Base-by-base conservation (phyloP, 2,888 invertebrate species). In the Morinoia aosen region DNA sequence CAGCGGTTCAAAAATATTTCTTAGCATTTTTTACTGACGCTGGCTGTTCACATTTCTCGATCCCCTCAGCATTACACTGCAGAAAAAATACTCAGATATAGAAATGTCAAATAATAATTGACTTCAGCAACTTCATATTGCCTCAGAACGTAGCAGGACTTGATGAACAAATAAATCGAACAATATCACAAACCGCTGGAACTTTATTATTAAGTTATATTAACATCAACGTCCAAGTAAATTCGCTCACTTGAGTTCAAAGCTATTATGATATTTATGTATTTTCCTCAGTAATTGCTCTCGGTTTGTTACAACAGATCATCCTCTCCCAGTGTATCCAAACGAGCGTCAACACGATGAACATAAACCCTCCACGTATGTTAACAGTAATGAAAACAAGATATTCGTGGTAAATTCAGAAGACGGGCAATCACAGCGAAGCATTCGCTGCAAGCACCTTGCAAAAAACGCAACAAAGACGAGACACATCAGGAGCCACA, bases 381-480 rank as follows among this genome's bases (percentile, higher is more conserved):
- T 48, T 48, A 76, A 76, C 76, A 33, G 1, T 8, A 8, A 10
- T 19, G 76, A 76, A 33, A 76, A 76, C 25, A 76, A 76, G 76
- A 76, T 33, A 76, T 10, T 33, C 76, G 76, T 25, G 25, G 25
- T 76, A 76, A 76, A 19, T 76, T 76, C 76, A 33, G 76, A 16
- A 76, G 33, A 76, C 76, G 8, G 33, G 76, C 76, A 76, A 76
- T 76, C 76, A 76, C 76, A 7, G 76, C 76, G 76, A 76, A 33
- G 76, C 76, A 76, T 76, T 76, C 76, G 25, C 76, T 76, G 76
- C 76, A 76, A 76, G 76, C 76, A 76, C 76, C 76, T 76, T 16
- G 33, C 25, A 76, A 76, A 76, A 76, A 76, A 33, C 76, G 76
- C 76, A 76, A 76, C 76, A 76, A 8, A 76, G 76, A 76, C 76